Percentiles rank a stretch among this genome's conserved stretches.
phyloP scores from a whole-genome alignment of 2,113 vertebrate genomes.

The Pseudopodoces humilis region DNA sequence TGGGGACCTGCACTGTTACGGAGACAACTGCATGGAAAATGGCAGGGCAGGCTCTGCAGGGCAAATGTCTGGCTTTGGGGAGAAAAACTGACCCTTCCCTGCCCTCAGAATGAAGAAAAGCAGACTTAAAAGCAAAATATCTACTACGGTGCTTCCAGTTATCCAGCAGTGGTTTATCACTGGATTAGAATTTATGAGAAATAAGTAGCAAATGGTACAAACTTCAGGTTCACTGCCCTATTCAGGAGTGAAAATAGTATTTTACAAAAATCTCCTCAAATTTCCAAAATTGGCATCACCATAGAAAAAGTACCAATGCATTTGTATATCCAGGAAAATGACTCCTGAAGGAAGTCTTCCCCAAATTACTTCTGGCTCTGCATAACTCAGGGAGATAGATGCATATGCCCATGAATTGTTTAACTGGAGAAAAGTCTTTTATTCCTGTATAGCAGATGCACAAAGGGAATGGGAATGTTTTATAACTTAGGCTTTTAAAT shows the following conservation, averaged over 20 bases:
- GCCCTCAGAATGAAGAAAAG: neutral
- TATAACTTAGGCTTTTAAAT: constrained; percentile 62
- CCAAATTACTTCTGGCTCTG: neutral
- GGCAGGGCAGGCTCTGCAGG: neutral
- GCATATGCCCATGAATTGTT: constrained; percentile 14
- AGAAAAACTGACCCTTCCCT: neutral
- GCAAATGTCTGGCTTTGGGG: neutral
- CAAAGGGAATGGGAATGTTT: constrained; percentile 29
- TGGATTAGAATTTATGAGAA: neutral
- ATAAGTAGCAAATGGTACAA: neutral
- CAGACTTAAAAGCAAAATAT: neutral
- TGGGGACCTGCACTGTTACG: neutral
- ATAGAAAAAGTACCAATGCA: neutral
- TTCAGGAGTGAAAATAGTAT: neutral
- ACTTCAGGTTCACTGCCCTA: neutral
- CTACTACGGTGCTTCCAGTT: neutral
- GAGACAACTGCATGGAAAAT: neutral
- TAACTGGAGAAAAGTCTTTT: constrained; percentile 19
- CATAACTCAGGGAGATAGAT: neutral
- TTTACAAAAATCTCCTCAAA: neutral
- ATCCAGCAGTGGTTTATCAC: neutral
- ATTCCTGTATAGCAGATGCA: constrained; percentile 13
- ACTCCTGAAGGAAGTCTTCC: neutral
- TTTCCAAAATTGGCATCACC: neutral
- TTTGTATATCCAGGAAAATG: neutral